These are phyloP conservation scores for Pedetes capensis DNA, from an alignment of 2,113 vertebrate species.

Conservation along the genomic window DNA sequence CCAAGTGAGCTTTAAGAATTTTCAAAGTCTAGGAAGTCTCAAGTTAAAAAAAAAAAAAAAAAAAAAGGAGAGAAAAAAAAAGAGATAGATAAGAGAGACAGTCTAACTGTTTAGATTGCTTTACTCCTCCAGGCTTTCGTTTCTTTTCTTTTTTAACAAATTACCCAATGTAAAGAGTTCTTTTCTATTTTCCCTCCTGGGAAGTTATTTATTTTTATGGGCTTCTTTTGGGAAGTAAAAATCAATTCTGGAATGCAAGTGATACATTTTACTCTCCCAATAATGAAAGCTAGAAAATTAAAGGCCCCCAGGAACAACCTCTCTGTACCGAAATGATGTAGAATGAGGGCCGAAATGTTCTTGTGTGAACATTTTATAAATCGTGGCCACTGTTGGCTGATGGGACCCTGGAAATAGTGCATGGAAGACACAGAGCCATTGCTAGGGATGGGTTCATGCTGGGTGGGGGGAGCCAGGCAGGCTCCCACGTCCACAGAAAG, in stretches of 20 bases:
- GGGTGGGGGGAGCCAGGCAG: background rate
- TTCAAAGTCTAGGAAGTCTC: background rate
- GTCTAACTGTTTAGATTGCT: conserved; percentile 56
- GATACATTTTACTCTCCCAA: conserved; percentile 72
- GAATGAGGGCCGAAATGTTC: background rate
- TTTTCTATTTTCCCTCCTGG: conserved; percentile 53
- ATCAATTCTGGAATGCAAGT: conserved; percentile 75
- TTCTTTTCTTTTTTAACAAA: conserved; percentile 65
- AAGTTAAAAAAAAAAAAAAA: background rate
- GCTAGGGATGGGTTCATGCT: no score
- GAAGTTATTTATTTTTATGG: conserved; percentile 80
- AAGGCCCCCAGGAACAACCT: conserved; percentile 70
- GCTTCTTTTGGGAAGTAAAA: conserved; percentile 76
- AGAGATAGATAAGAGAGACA: background rate
- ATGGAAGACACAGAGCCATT: background rate
- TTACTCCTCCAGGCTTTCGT: conserved; percentile 4
- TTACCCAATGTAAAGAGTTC: conserved; percentile 45
- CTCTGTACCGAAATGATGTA: conserved; percentile 33
- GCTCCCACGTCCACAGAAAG: background rate
- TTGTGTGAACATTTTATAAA: conserved; percentile 37
- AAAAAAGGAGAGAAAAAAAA: background rate
- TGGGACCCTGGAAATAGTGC: background rate
- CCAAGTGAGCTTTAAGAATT: background rate
- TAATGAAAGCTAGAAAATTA: conserved; percentile 75
- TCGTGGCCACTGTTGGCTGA: background rate